phyloP scores from a whole-genome alignment of 2,113 vertebrate species.

The Nesoenas mayeri region DNA sequence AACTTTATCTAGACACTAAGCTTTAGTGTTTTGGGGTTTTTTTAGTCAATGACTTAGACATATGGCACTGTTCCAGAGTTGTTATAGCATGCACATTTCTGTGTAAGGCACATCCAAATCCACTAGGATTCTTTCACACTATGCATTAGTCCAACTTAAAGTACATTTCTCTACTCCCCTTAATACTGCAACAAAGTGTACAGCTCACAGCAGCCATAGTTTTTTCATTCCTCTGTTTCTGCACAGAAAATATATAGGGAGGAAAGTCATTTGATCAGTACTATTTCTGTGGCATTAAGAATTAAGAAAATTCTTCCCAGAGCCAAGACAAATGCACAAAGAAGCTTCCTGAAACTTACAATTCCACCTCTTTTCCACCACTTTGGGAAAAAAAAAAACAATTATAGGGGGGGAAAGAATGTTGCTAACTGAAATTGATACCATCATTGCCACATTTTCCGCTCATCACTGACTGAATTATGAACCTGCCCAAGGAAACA shows the following conservation, averaged over 20 bases:
- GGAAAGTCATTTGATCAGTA: not conserved
- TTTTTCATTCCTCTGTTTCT: not conserved
- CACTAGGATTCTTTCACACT: not conserved
- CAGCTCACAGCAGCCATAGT: not conserved
- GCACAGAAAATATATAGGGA: not conserved
- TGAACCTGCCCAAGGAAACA: not conserved
- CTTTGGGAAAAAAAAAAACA: not conserved
- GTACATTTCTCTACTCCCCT: not conserved
- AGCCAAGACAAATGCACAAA: not conserved
- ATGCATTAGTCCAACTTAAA: not conserved
- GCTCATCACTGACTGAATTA: not conserved
- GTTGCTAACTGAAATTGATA: not conserved
- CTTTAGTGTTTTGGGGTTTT: not conserved
- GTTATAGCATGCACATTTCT: rapidly evolving
- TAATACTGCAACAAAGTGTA: not conserved
- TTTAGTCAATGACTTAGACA: not conserved
- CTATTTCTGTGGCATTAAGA: not conserved
- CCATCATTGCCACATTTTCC: not conserved
- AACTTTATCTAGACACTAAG: not conserved
- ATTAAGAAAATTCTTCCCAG: not conserved
- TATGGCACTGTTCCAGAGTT: not conserved
- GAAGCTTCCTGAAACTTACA: not conserved
- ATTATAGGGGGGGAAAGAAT: not conserved
- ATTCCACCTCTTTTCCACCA: not conserved
- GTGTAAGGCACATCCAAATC: not conserved